A percentile compares a stretch with the other conserved stretches of the same genome.
Conservation (phyloP, 2,113 vertebrate genomes). For the Poeciliopsis retropinna region DNA sequence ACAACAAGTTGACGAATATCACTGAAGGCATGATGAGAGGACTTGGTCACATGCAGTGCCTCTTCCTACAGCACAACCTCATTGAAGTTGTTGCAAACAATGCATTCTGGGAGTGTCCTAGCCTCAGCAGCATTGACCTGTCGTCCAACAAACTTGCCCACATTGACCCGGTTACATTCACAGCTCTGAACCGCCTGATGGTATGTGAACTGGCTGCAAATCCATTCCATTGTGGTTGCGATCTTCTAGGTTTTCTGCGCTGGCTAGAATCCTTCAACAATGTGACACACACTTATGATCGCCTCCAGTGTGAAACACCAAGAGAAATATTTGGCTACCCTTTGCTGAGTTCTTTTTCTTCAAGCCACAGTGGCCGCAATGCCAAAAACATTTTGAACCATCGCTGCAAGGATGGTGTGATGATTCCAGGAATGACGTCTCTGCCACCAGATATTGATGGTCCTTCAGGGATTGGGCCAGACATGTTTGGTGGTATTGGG, state of each 20-base stretch:
- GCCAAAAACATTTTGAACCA: slow-evolving; percentile 93
- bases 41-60: slow-evolving; percentile 92
- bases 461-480: slow-evolving; percentile 87
- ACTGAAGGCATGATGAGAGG: slow-evolving; percentile 97
- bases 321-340: slow-evolving; percentile 92
- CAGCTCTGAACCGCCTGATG: slow-evolving; percentile 88
- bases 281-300: slow-evolving; percentile 95
- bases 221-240: slow-evolving; percentile 96
- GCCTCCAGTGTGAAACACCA: slow-evolving; percentile 94
- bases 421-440: slow-evolving; percentile 89
- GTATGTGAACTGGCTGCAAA: slow-evolving; percentile 96
- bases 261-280: slow-evolving; percentile 98
- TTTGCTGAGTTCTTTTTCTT: slow-evolving; percentile 86
- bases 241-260: slow-evolving; percentile 91
- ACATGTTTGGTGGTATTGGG: slow-evolving; percentile 88
- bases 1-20: slow-evolving; percentile 95
- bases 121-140: slow-evolving; percentile 95
- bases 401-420: slow-evolving; percentile 89
- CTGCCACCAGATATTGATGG: slow-evolving; percentile 86
- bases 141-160: slow-evolving; percentile 95
- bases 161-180: slow-evolving; percentile 92
- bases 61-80: slow-evolving; percentile 97
- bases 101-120: slow-evolving; percentile 94
- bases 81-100: slow-evolving; percentile 92
- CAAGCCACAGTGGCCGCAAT: slow-evolving; percentile 87